Evolutionary conservation across 2,113 vertebrate genomes (phyloP).

Genomic region (Crotalus tigris): DNA sequence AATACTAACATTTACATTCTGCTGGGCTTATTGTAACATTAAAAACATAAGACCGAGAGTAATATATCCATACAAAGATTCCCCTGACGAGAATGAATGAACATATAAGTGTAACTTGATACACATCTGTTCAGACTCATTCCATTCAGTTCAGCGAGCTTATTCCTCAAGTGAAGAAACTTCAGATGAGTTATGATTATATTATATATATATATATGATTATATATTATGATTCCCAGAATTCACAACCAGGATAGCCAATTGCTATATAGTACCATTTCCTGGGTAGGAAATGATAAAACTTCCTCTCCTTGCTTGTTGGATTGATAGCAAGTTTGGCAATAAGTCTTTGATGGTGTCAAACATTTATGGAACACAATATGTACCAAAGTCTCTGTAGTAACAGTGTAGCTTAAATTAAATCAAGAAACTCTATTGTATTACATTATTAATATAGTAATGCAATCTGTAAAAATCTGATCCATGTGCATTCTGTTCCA

Average conservation of each 20-base stretch:
- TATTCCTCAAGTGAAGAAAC: neutral
- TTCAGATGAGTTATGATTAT: neutral
- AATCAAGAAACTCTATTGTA: neutral
- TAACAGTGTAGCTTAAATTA: neutral
- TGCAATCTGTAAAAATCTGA: neutral
- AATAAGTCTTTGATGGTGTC: neutral
- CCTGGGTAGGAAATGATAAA: neutral
- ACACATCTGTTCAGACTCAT: neutral
- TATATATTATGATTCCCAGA: neutral
- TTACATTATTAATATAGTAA: neutral
- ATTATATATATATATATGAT: no score
- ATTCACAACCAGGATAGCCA: neutral
- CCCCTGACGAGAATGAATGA: neutral
- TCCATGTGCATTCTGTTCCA: neutral
- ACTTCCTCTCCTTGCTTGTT: neutral
- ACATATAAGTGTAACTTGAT: neutral
- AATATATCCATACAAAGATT: neutral
- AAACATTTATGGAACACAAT: neutral
- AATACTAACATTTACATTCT: neutral
- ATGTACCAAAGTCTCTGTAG: neutral
- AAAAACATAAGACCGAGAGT: neutral
- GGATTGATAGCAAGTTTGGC: neutral
- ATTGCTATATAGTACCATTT: neutral
- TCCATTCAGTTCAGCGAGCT: neutral
- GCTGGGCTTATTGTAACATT: neutral